A percentile compares a stretch with the other conserved stretches of the same genome.
These are phyloP conservation scores for Sterrhoptilus dennistouni DNA, from an alignment of 2,113 vertebrate genomes.

Conservation along the genomic window DNA sequence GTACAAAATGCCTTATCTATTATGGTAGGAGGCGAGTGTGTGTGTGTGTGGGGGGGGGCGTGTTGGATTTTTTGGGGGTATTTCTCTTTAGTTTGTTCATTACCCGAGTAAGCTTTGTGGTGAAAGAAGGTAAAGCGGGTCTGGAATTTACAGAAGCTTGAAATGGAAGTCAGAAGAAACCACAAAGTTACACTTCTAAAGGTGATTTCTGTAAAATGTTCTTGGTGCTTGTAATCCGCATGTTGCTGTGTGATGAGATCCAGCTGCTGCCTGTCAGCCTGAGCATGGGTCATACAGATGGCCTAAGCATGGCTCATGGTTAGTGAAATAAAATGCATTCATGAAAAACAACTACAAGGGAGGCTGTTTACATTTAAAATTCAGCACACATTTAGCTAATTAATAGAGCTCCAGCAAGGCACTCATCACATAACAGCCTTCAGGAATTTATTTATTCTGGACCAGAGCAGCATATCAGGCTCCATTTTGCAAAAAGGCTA, in stretches of 20 bases:
- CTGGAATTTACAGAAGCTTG: neutral
- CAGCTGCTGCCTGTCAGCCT: neutral
- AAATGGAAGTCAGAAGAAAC: neutral
- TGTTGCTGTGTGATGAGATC: neutral
- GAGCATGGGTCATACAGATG: neutral
- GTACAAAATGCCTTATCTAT: neutral
- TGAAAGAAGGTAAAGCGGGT: neutral
- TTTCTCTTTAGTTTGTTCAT: neutral
- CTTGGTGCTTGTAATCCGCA: neutral
- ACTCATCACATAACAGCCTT: neutral
- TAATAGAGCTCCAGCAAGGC: neutral
- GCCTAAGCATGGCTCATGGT: neutral
- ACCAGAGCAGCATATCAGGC: neutral
- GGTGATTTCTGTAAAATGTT: neutral
- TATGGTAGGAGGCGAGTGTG: rapidly evolving
- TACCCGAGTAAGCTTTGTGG: neutral
- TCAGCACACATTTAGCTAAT: neutral
- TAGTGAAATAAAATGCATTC: neutral
- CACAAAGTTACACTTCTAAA: neutral
- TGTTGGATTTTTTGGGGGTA: neutral
- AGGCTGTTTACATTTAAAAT: neutral
- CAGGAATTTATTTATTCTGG: neutral
- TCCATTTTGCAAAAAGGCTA: neutral
- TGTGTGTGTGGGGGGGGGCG: rapidly evolving
- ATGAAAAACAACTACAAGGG: neutral